Base-by-base conservation (phyloP, 2,797 vertebrate genomes). In the Picus viridis region DNA sequence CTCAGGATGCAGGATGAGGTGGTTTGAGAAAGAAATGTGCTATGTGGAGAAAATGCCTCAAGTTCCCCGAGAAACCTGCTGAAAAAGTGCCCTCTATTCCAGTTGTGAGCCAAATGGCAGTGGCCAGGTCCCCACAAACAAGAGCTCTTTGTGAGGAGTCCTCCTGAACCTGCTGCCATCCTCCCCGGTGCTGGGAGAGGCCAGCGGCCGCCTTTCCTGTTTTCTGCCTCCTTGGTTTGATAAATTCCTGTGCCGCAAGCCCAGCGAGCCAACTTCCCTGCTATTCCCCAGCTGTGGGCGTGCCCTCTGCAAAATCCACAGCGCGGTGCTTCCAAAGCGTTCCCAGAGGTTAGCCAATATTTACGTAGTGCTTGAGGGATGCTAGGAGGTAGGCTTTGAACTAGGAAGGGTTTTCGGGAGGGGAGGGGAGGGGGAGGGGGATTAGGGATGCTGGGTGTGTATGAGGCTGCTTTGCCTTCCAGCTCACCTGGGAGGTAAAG, bases 101-200 rank as follows among this genome's bases (percentile, higher is more conserved):
- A 73, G 68, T n/a, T 0, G 1, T 0, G 1, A 92, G 78, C 68
- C 57, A 56, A 70, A 80, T 39, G 78, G 86, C 78, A 65, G 8
- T 76, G 89, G 61, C 72, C 22, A 10, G 34, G 68, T 88, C 78
- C 68, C 90, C 4, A 15, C 80, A 94, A 92, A 94, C 86, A 90
- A 90, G 92, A 62, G 81, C 77, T 89, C 88, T 92, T 95, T 96
- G 95, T 95, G 78, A 94, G 81, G 64, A 86, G 72, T 9, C 83
- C 83, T 73, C 0, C 0, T 0, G 0, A 94, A 92, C 77, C 75
- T 95, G 90, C 90, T 91, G 78, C 89, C 8, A 0, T 93, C 30
- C 83, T 83, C 56, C 41, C 39, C 69, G 4, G 18, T 3, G 2
- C 73, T 0, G 1, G 72, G 65, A 41, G 26, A 85, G 61, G 64